Evolutionary conservation across 1,140 invertebrate species (phyloP), one percentile per base, ranked within the genome.

Genomic region (Drosophila ficusphila): DNA sequence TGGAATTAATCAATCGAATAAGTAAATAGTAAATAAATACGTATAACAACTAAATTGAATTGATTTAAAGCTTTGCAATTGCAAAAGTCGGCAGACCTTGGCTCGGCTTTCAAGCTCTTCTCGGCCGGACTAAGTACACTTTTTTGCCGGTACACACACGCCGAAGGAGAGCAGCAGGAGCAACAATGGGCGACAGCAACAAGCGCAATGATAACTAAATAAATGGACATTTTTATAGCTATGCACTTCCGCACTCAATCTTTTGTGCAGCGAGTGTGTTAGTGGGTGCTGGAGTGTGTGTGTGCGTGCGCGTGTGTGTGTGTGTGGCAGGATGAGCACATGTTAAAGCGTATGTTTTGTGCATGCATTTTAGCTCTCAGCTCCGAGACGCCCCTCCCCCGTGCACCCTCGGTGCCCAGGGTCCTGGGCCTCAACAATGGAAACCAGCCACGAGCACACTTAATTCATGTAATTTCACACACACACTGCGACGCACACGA

Each of bases 141-240:
- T 58, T 58, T 56, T 8, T 6, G 14, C 6, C 21, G 27, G 39
- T 64, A 47, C 19, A 60, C 25, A 52, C 38, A 75, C 38, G 52
- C 48, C 18, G 46, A 34, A 18, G 56, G 27, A 21, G 44, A 33
- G 51, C 71, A 64, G 23, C 39, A 67, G 27, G 16, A 27, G 51
- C 58, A 78, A 60, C 64, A 67, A 75, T 56, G 60, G 60, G 56
- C 75, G 61, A 79, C 82, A 67, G 69, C 81, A 88, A 82, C 82
- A 88, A 88, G 82, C 82, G 83, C 82, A 88, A 88, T 88, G 82
- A 88, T 88, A 88, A 88, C 82, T 88, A 88, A 88, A 88, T 88
- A 88, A 88, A 88, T 88, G 82, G 82, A 88, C 83, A 88, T 88
- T 88, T 88, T 88, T 88, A 88, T 88, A 88, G 82, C 82, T 88